Evolutionary conservation across 92 coral and sea anemone species (phyloP), one percentile per base, ranked within the genome.

Genomic region (Phenganax stokvisi): DNA sequence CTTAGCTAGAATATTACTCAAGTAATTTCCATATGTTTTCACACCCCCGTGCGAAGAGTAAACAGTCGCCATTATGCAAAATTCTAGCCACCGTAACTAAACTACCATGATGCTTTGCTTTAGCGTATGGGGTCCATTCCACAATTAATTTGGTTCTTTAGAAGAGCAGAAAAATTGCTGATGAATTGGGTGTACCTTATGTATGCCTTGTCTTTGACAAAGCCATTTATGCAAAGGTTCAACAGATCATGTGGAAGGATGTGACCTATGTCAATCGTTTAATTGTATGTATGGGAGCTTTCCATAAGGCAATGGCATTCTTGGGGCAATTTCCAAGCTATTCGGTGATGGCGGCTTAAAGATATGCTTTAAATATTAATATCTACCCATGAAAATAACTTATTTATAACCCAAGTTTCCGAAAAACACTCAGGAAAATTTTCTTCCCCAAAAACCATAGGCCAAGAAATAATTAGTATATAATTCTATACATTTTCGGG

Each of bases 151-250:
- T 55, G 12, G 51, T 71, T 71, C 56, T 71, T 7, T 10, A 71
- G 76, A 71, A 20, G 54, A 30, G 71, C 81, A 77, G 31, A 44
- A 62, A 62, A 12, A 77, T 77, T 77, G 81, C 72, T 77, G 71
- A 77, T 62, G 71, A 77, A 44, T 52, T 47, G 56, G 72, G 71
- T 77, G 15, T 77, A 77, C 70, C 13, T 6, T 81, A 82, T 66
- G 78, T 84, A 64, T 87, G 85, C 37, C 37, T 84, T 15, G 92
- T 84, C 4, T 81, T 87, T 71, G 92, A 89, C 62, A 71, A 77
- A 77, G 81, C 81, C 10, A 77, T 77, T 61, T 77, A 77, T 51
- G 54, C 52, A 57, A 77, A 77, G 71, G n/a, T 77, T 57, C 81
- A 58, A 29, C 81, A 77, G n/a, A 77, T 77, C 27, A 28, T 71